These are phyloP conservation scores for Caenorhabditis sp. DNA, from an alignment of 2,888 invertebrate genomes.

Conservation along the genomic window DNA sequence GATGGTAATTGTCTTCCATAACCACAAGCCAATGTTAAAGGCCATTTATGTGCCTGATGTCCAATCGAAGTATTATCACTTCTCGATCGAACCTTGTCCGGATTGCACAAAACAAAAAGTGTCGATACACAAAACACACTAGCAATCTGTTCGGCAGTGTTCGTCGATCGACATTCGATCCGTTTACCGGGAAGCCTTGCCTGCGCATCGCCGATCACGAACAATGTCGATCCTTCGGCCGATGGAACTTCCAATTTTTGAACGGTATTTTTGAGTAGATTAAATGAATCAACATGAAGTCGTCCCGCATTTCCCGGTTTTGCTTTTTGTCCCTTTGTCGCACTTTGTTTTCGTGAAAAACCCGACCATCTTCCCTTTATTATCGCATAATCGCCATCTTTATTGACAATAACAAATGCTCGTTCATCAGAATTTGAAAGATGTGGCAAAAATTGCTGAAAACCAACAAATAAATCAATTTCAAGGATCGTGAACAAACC, in stretches of 20 bases:
- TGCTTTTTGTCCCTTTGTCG: conserved; percentile 52
- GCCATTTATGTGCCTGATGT: conserved; percentile 70
- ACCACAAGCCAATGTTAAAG: conserved; percentile 73
- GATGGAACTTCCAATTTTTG: conserved; percentile 70
- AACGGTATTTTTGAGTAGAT: conserved; percentile 69
- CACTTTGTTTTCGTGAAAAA: conserved; percentile 64
- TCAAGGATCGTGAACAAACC: conserved; percentile 38
- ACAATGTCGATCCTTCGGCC: conserved; percentile 65
- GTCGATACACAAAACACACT: conserved; percentile 73
- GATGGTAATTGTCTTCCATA: conserved; percentile 66
- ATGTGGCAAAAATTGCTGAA: conserved; percentile 71
- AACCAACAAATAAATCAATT: not conserved
- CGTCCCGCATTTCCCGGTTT: conserved; percentile 66
- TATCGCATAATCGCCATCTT: conserved; percentile 73
- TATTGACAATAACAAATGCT: conserved; percentile 73
- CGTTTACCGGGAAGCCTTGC: conserved; percentile 68
- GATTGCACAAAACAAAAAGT: conserved; percentile 74
- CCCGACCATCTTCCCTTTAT: conserved; percentile 73
- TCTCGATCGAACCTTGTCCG: conserved; percentile 70
- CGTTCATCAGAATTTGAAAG: conserved; percentile 72
- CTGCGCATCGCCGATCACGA: conserved; percentile 70
- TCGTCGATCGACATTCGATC: conserved; percentile 68
- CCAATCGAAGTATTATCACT: conserved; percentile 64
- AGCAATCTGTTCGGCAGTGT: conserved; percentile 73
- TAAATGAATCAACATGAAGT: conserved; percentile 68